Evolutionary conservation across 2,888 invertebrate species (phyloP).

Genomic region (Netelia virgata): DNA sequence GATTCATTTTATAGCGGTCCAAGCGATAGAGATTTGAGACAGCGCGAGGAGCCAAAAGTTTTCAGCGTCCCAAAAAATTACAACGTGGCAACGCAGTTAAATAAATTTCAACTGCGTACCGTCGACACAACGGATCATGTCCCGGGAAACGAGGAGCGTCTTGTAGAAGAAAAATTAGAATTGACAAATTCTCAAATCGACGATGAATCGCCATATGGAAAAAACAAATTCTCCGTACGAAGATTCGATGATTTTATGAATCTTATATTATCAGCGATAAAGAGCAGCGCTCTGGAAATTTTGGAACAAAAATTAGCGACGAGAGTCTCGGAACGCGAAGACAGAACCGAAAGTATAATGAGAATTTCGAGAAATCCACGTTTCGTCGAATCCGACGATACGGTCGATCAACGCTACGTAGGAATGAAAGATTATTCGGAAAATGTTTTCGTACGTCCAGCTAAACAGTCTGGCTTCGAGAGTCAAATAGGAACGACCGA

Average conservation of each 20-base stretch:
- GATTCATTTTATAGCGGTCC: background rate
- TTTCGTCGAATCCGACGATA: slow-evolving; percentile 19
- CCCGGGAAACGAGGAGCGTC: background rate
- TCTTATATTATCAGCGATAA: slow-evolving; percentile 47
- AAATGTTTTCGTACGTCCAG: no score
- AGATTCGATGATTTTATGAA: slow-evolving; percentile 36
- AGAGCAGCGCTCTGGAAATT: slow-evolving; percentile 46
- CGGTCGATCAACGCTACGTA: background rate
- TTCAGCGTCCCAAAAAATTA: background rate
- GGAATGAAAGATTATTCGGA: background rate
- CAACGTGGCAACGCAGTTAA: background rate
- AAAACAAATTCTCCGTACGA: background rate
- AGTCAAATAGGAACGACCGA: background rate
- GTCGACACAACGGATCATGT: background rate
- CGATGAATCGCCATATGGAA: background rate
- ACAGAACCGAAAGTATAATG: background rate
- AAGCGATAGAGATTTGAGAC: background rate
- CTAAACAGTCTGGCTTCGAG: no score
- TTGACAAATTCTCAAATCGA: background rate
- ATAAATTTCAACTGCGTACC: background rate
- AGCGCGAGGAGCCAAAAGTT: background rate
- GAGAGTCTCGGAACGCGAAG: background rate
- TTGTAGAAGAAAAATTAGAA: background rate
- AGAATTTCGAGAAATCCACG: slow-evolving; percentile 19
- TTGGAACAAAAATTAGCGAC: slow-evolving; percentile 19